Evolutionary conservation across 2,113 vertebrate species (phyloP).

Genomic region (Dasyprocta punctata): DNA sequence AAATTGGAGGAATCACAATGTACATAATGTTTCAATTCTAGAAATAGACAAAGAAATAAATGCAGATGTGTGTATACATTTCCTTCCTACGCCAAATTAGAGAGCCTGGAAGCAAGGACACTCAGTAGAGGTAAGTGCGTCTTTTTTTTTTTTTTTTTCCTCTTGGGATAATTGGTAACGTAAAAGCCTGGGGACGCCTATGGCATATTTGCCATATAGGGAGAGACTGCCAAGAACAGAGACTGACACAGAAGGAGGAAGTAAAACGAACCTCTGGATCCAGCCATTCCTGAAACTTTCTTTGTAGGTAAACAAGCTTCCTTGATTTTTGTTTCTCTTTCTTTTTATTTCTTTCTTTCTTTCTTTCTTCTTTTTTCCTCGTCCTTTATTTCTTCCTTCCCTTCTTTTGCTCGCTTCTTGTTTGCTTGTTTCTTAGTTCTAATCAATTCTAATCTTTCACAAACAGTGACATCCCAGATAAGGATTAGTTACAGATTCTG

Average conservation of each 20-base stretch:
- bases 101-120: background rate
- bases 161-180: background rate
- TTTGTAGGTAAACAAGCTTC: background rate
- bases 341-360: background rate
- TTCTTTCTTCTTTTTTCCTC: background rate
- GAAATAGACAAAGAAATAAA: background rate
- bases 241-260: background rate
- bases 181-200: background rate
- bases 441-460: background rate
- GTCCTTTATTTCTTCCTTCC: no score
- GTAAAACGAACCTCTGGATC: background rate
- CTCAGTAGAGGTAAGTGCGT: background rate
- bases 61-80: background rate
- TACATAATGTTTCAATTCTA: background rate
- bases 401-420: background rate
- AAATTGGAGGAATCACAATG: background rate
- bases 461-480: background rate
- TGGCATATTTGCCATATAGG: background rate
- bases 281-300: slow-evolving; percentile 16
- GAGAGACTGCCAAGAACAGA: background rate
- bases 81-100: background rate
- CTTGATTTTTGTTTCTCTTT: no score
- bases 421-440: background rate
- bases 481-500: background rate
- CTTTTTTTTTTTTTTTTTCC: background rate